A percentile compares a stretch with the other conserved stretches of the same genome.
phyloP scores from a whole-genome alignment of 1,140 invertebrate genomes.

The Drosophila pallidifrons region DNA sequence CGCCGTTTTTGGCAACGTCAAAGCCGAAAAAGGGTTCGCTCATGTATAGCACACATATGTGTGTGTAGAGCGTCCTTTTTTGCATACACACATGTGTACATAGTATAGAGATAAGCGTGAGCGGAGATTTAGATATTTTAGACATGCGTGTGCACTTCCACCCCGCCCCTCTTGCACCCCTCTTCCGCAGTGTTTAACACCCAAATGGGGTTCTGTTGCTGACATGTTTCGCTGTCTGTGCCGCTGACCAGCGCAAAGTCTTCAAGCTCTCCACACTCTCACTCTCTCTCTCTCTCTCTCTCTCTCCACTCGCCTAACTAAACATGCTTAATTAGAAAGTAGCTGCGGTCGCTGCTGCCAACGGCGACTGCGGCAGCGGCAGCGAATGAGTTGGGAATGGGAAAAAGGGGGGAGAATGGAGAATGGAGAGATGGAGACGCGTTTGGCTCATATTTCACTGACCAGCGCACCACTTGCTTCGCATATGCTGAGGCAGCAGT shows the following conservation, averaged over 20 bases:
- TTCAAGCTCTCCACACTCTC: background rate
- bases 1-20: slow-evolving; percentile 52
- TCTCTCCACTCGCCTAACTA: slow-evolving; percentile 55
- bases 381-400: background rate
- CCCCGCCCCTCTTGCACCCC: background rate
- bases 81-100: background rate
- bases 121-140: slow-evolving; percentile 79
- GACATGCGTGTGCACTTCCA: slow-evolving; percentile 63
- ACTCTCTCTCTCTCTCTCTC: background rate
- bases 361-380: background rate
- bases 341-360: slow-evolving; percentile 57
- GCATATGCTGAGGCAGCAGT: too few relatives aligned
- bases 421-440: slow-evolving; percentile 5
- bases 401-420: too few relatives aligned
- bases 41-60: slow-evolving; percentile 4
- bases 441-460: slow-evolving; percentile 74
- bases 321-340: slow-evolving; percentile 82
- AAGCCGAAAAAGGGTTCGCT: slow-evolving; percentile 70
- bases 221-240: slow-evolving; percentile 55
- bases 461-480: slow-evolving; percentile 34
- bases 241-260: slow-evolving; percentile 43
- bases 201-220: slow-evolving; percentile 46
- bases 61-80: background rate
- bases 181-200: background rate
- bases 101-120: slow-evolving; percentile 59